A percentile compares a stretch with the other conserved stretches of the same genome.
Evolutionary conservation across 2,888 invertebrate genomes (phyloP).

Genomic region (Myopa testacea): DNA sequence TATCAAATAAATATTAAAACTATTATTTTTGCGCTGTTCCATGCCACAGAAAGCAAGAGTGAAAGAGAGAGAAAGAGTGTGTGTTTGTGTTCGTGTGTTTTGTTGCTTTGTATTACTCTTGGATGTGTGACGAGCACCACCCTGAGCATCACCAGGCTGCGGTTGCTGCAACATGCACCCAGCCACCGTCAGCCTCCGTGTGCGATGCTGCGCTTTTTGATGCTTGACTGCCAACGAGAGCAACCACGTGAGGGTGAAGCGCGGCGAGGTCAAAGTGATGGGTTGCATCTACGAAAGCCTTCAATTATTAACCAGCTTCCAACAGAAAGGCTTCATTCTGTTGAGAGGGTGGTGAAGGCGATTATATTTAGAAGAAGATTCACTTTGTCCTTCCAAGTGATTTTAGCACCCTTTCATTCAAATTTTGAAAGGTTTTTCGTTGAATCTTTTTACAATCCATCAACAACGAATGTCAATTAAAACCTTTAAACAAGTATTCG

Average conservation of each 20-base stretch:
- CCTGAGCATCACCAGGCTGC: slow-evolving; percentile 16
- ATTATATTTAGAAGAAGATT: too few species aligned
- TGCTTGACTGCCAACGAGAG: slow-evolving; percentile 28
- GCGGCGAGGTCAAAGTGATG: slow-evolving; percentile 30
- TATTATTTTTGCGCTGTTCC: slow-evolving; percentile 22
- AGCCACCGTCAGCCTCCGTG: not conserved
- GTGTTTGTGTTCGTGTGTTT: slow-evolving; percentile 15
- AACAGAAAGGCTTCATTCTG: not conserved
- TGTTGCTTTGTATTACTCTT: slow-evolving; percentile 21
- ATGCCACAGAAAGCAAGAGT: not conserved
- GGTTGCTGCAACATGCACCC: slow-evolving; percentile 13
- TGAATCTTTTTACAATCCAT: too few species aligned
- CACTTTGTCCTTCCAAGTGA: too few species aligned
- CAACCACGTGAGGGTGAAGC: slow-evolving; percentile 12
- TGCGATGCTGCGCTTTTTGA: slow-evolving; percentile 8
- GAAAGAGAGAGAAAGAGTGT: not conserved
- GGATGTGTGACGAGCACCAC: slow-evolving; percentile 2
- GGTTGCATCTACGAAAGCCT: not conserved
- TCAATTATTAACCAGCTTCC: not conserved
- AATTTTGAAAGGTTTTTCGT: too few species aligned
- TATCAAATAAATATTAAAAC: slow-evolving; percentile 26
- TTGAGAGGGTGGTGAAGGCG: too few species aligned
- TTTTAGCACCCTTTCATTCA: too few species aligned
- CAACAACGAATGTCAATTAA: too few species aligned
- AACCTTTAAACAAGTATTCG: too few species aligned